A percentile compares a stretch with the other conserved stretches of the same genome.
Evolutionary conservation across 2,888 invertebrate genomes (phyloP).

Genomic region (Myathropa florea): DNA sequence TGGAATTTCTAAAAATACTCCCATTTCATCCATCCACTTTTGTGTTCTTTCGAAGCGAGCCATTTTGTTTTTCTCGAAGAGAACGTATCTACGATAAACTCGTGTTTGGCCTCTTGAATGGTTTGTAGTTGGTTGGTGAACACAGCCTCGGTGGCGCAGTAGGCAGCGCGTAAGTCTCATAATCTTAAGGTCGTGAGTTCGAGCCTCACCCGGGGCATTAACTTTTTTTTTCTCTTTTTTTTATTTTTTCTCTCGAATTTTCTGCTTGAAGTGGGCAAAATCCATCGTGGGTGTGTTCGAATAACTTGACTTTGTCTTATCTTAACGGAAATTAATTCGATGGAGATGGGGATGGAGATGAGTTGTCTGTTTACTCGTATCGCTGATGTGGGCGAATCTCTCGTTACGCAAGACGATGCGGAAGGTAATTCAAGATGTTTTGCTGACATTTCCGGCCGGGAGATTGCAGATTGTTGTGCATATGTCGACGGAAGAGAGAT

Average conservation of each 20-base stretch:
- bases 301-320: not conserved
- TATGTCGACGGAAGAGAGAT: too few relatives aligned
- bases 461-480: not conserved
- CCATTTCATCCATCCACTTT: not conserved
- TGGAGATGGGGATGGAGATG: not conserved
- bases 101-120: not conserved
- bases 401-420: not conserved
- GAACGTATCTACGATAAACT: not conserved
- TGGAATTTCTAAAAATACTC: not conserved
- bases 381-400: not conserved
- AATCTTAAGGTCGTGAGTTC: constrained; percentile 72
- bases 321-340: not conserved
- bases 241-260: not conserved
- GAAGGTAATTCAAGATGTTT: not conserved
- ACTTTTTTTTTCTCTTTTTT: constrained; percentile 56
- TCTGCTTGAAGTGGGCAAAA: not conserved
- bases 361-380: not conserved
- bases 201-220: constrained; percentile 75
- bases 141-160: constrained; percentile 71
- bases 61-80: not conserved
- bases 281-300: not conserved
- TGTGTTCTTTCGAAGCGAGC: not conserved
- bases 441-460: not conserved
- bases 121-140: not conserved
- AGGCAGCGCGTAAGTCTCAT: constrained; percentile 72